Percentiles rank a stretch among this genome's conserved stretches.
phyloP scores from a whole-genome alignment of 2,797 vertebrate genomes.

The Hoplostethus atlanticus region DNA sequence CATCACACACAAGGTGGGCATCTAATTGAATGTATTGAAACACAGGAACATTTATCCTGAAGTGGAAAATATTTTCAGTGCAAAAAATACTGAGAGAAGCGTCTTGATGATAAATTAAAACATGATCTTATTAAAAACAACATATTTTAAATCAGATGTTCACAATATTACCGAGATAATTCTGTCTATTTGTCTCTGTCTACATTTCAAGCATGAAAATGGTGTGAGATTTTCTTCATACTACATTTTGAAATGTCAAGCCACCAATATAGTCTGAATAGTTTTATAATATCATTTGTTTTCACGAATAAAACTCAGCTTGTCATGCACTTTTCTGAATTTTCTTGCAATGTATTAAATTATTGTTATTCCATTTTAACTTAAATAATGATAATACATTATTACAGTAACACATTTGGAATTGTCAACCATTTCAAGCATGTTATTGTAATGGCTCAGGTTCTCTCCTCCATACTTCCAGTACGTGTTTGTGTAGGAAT shows the following conservation, averaged over 20 bases:
- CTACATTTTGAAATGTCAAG: neutral
- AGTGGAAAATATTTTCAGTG: neutral
- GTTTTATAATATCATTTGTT: neutral
- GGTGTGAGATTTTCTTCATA: neutral
- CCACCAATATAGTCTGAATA: neutral
- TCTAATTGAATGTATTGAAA: no score
- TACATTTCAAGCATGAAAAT: neutral
- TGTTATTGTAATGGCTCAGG: neutral
- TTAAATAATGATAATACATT: neutral
- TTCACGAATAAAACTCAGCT: neutral
- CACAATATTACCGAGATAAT: neutral
- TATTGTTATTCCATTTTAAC: neutral
- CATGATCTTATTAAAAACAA: neutral
- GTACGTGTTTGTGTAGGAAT: slow-evolving; percentile 38
- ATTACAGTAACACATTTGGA: slow-evolving; percentile 16
- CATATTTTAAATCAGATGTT: neutral
- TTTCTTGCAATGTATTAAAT: no score
- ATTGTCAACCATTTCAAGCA: slow-evolving; percentile 21
- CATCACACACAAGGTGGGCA: no score
- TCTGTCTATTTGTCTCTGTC: neutral
- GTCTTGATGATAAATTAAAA: neutral
- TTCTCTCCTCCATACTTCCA: slow-evolving; percentile 21
- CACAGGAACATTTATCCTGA: no score
- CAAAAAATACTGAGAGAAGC: neutral
- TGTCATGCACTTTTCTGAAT: slow-evolving; percentile 1